These are phyloP conservation scores for Neolamprologus ventralis DNA, from an alignment of 2,113 vertebrate species.

Conservation along the genomic window DNA sequence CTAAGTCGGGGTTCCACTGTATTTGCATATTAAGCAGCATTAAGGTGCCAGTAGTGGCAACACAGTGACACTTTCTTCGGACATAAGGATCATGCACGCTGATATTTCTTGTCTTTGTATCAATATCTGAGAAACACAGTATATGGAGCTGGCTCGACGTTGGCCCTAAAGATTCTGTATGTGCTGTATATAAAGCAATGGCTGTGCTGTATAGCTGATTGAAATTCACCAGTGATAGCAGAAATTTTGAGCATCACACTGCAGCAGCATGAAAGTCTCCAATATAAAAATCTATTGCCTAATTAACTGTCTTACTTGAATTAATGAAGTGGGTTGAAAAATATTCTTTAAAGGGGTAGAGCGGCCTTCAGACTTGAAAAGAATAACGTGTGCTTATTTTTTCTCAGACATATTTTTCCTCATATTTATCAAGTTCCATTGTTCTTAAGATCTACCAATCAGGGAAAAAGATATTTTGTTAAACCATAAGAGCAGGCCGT, in stretches of 20 bases:
- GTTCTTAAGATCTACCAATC: neutral
- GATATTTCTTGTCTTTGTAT: neutral
- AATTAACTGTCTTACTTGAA: constrained; percentile 52
- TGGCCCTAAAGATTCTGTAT: neutral
- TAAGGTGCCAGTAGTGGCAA: neutral
- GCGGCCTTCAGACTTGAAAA: neutral
- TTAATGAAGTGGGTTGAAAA: constrained; percentile 46
- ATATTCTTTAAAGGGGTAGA: constrained; percentile 19
- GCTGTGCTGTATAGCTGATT: constrained; percentile 32
- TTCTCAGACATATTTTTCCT: neutral
- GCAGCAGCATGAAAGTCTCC: constrained; percentile 39
- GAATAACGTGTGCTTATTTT: neutral
- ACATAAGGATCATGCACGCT: neutral
- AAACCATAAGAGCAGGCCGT: neutral
- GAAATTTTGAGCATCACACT: constrained; percentile 35
- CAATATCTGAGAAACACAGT: neutral
- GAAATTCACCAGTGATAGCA: constrained; percentile 46
- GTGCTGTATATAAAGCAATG: neutral
- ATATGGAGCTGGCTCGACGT: neutral
- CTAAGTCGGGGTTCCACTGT: neutral
- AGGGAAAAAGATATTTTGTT: neutral
- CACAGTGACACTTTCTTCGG: neutral
- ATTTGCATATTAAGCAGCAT: neutral
- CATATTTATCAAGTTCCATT: neutral
- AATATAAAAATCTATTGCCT: constrained; percentile 52